phyloP scores from a whole-genome alignment of 2,113 vertebrate species.

The Megaceryle torquata region DNA sequence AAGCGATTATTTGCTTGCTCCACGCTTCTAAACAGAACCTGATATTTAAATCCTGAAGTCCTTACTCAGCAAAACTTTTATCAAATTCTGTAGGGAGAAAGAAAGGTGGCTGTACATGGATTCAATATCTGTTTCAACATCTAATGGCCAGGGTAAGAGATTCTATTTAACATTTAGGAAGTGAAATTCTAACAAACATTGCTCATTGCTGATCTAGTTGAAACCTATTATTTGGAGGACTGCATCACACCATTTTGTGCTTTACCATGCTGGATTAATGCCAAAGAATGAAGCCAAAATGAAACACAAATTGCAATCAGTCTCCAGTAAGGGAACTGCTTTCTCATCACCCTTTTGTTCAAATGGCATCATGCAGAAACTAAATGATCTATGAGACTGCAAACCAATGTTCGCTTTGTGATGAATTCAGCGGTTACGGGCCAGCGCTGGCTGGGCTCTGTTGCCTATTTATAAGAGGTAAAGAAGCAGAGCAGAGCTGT shows the following conservation, averaged over 20 bases:
- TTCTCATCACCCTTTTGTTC: slow-evolving; percentile 61
- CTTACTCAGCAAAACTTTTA: neutral
- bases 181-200: neutral
- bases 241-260: neutral
- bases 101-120: neutral
- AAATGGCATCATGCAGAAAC: slow-evolving; percentile 21
- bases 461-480: neutral
- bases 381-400: neutral
- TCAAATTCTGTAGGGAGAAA: neutral
- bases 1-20: neutral
- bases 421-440: neutral
- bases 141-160: neutral
- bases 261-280: slow-evolving; percentile 12
- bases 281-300: neutral
- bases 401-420: slow-evolving; percentile 6
- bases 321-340: slow-evolving; percentile 21
- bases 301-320: neutral
- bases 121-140: neutral
- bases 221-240: neutral
- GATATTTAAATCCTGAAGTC: neutral
- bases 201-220: slow-evolving; percentile 22
- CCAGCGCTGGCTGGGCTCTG: neutral
- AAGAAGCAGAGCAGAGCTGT: neutral
- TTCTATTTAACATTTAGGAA: neutral
- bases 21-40: neutral